phyloP scores from a whole-genome alignment of 2,888 invertebrate species.

The Nysson spinosus region DNA sequence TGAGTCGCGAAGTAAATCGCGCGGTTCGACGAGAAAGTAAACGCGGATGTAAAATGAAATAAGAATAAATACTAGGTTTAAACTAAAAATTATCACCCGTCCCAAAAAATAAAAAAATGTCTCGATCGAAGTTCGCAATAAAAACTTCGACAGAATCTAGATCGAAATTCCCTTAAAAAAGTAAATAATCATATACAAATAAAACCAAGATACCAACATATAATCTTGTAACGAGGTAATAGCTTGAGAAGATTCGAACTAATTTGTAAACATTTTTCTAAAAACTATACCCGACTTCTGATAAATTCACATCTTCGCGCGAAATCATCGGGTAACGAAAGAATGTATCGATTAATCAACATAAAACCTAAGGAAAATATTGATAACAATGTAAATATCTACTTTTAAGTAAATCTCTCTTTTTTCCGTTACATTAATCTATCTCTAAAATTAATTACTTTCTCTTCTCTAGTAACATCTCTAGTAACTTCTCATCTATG shows the following conservation, averaged over 20 bases:
- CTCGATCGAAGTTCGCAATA: background rate
- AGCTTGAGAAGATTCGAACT: conserved; percentile 2
- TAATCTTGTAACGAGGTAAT: conserved; percentile 19
- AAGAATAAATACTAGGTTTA: conserved; percentile 9
- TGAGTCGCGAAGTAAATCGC: too few species aligned
- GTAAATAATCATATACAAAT: conserved; percentile 15
- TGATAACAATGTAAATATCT: too few species aligned
- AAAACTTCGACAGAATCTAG: background rate
- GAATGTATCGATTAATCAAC: too few species aligned
- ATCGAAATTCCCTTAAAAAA: conserved; percentile 9
- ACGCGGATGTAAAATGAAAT: background rate
- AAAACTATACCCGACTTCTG: background rate
- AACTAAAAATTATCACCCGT: conserved; percentile 30
- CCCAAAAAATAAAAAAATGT: conserved; percentile 21
- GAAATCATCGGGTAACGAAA: background rate
- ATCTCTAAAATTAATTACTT: too few species aligned
- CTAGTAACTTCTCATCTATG: too few species aligned
- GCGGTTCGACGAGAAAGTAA: too few species aligned
- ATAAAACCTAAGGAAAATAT: too few species aligned
- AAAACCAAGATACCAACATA: conserved; percentile 15
- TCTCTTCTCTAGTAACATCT: too few species aligned
- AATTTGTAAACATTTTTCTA: background rate
- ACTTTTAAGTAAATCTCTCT: too few species aligned
- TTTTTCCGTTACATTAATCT: too few species aligned
- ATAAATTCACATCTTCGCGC: background rate